phyloP scores from a whole-genome alignment of 1,140 invertebrate genomes.

The Linepithema humile region DNA sequence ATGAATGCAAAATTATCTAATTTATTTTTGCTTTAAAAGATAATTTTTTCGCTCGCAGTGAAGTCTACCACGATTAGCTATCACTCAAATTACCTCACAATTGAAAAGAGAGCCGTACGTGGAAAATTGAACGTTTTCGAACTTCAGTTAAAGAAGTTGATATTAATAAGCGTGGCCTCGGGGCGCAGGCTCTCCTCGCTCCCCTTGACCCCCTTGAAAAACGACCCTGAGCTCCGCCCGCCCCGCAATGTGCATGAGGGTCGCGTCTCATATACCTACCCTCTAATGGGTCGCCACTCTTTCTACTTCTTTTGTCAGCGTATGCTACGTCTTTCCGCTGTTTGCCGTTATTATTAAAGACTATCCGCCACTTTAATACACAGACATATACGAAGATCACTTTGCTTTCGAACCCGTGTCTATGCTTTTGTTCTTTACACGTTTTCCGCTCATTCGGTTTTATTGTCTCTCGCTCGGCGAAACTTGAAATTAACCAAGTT shows the following conservation, averaged over 20 bases:
- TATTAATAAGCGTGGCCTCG: conserved; percentile 71
- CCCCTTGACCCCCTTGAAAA: conserved; percentile 80
- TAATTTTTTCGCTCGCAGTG: not conserved
- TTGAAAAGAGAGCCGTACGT: not conserved
- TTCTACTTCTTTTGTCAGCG: conserved; percentile 40
- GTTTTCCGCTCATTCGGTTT: not conserved
- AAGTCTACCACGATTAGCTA: not conserved
- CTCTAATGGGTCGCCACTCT: conserved; percentile 59
- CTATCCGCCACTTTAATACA: not conserved
- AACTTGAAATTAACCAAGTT: conserved; percentile 7
- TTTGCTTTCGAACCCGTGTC: not conserved
- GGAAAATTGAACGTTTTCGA: conserved; percentile 25
- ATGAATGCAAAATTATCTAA: not conserved
- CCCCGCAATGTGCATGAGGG: conserved; percentile 44
- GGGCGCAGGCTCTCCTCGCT: conserved; percentile 74
- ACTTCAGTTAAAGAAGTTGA: conserved; percentile 38
- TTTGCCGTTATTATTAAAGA: conserved; percentile 26
- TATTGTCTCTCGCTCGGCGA: not conserved
- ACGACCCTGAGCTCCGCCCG: conserved; percentile 74
- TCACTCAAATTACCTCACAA: not conserved
- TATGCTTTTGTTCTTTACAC: not conserved
- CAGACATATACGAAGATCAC: not conserved
- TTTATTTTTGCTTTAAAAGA: not conserved
- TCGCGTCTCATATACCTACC: conserved; percentile 57
- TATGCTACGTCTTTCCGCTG: conserved; percentile 3